These are phyloP conservation scores for Phataginus tetradactyla DNA, from an alignment of 2,797 vertebrate species.

Conservation along the genomic window DNA sequence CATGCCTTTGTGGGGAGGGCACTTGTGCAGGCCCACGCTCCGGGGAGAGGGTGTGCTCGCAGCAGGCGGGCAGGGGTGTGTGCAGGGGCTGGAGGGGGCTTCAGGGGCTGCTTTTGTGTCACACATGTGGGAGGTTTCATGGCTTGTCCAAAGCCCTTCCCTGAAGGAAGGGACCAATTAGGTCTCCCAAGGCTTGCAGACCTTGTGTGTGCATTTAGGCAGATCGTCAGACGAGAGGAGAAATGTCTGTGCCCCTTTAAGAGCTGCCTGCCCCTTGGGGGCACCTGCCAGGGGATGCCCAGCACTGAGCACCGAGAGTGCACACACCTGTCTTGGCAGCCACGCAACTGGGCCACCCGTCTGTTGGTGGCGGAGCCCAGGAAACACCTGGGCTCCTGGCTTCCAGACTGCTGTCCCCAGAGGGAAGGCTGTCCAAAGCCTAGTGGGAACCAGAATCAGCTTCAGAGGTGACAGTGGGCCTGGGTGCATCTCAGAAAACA, in stretches of 20 bases:
- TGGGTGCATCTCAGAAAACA: background rate
- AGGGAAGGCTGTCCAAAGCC: background rate
- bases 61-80: too few species aligned
- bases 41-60: rapidly evolving
- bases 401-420: background rate
- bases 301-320: rapidly evolving
- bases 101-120: background rate
- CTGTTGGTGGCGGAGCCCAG: rapidly evolving
- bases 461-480: background rate
- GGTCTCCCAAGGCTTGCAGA: rapidly evolving
- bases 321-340: rapidly evolving
- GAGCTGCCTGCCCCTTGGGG: background rate
- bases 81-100: background rate
- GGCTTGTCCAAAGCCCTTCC: background rate
- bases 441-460: rapidly evolving
- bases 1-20: rapidly evolving
- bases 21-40: rapidly evolving
- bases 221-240: background rate
- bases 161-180: too few species aligned
- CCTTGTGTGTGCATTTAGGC: rapidly evolving
- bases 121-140: too few species aligned
- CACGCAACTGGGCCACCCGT: background rate
- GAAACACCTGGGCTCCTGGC: background rate
- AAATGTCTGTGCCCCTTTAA: background rate
- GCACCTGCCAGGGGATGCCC: too few species aligned